Percentiles rank a stretch among this genome's conserved stretches.
Conservation (phyloP, 2,797 vertebrate species). For the Pseudochaenichthys georgianus region DNA sequence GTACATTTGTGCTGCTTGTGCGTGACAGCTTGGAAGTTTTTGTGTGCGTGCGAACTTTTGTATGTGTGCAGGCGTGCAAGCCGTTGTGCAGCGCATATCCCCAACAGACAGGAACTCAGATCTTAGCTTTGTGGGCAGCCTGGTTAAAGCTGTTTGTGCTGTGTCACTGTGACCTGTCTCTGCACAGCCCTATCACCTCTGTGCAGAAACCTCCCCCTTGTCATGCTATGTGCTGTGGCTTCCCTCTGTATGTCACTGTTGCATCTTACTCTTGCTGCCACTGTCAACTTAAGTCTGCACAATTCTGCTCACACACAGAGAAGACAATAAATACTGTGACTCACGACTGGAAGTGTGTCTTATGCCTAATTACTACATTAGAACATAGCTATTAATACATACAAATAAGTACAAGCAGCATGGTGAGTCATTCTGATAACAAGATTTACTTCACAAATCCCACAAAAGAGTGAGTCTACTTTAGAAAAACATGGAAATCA, state of each 20-base stretch:
- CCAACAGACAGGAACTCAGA: constrained; percentile 79
- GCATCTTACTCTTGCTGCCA: constrained; percentile 18
- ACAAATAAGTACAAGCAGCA: constrained; percentile 24
- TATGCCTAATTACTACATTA: constrained; percentile 17
- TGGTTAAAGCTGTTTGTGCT: constrained; percentile 70
- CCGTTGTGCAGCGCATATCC: constrained; percentile 39
- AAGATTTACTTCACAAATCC: constrained; percentile 1
- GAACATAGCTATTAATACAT: constrained; percentile 19
- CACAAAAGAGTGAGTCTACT: constrained; percentile 8
- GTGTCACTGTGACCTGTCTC: constrained; percentile 67
- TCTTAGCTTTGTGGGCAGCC: constrained; percentile 61
- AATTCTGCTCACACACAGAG: constrained; percentile 22
- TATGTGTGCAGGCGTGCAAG: constrained; percentile 21
- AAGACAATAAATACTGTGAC: constrained; percentile 9
- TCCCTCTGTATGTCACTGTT: constrained; percentile 43
- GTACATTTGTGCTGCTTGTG: constrained; percentile 14
- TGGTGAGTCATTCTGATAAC: constrained; percentile 22
- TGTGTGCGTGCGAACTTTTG: constrained; percentile 17
- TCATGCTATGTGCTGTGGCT: constrained; percentile 59
- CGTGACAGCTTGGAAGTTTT: constrained; percentile 5
- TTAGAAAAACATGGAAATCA: not conserved
- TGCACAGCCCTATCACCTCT: constrained; percentile 31
- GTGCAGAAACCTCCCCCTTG: constrained; percentile 37
- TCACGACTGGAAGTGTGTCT: constrained; percentile 12
- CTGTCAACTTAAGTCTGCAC: constrained; percentile 7